Evolutionary conservation across 2,797 vertebrate species (phyloP).

Genomic region (Phylloscopus collybita): DNA sequence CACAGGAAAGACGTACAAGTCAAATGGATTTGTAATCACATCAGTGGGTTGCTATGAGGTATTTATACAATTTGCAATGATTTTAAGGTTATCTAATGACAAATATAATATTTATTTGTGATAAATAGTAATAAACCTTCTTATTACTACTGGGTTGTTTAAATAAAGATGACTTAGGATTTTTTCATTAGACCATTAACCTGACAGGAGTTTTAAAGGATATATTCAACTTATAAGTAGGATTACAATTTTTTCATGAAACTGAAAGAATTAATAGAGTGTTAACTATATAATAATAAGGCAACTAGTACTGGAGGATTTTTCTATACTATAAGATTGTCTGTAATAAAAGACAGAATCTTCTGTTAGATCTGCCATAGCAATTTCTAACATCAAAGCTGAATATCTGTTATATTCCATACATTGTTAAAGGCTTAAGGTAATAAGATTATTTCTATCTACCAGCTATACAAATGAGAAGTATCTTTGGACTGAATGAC

Average conservation of each 20-base stretch:
- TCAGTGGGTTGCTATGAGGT: neutral
- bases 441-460: neutral
- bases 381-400: neutral
- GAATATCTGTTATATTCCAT: neutral
- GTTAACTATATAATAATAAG: neutral
- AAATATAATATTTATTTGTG: neutral
- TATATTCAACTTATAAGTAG: neutral
- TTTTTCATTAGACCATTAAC: neutral
- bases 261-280: neutral
- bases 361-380: neutral
- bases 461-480: neutral
- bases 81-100: constrained; percentile 6
- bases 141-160: neutral
- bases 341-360: neutral
- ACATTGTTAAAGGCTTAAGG: neutral
- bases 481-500: neutral
- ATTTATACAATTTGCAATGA: neutral
- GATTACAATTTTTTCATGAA: neutral
- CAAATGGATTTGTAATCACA: constrained; percentile 40
- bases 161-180: neutral
- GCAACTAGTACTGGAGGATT: neutral
- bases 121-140: neutral
- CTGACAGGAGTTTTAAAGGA: neutral
- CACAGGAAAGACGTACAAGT: neutral
- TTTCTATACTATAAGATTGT: neutral